These are phyloP conservation scores for Polydesmus complanatus DNA, from an alignment of 2,888 invertebrate species.

Conservation along the genomic window DNA sequence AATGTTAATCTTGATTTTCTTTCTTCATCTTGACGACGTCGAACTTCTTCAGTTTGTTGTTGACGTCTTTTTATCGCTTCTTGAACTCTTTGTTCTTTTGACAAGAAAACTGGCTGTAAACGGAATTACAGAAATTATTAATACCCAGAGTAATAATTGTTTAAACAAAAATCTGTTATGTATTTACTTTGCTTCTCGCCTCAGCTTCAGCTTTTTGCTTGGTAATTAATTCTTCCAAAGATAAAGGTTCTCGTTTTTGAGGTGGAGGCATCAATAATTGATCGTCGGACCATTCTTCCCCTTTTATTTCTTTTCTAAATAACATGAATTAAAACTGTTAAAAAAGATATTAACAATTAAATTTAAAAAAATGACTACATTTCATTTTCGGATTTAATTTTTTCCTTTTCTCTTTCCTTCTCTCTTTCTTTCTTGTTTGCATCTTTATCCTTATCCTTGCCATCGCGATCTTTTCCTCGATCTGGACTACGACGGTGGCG, in stretches of 20 bases:
- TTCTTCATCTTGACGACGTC: slow-evolving; percentile 55
- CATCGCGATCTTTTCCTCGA: slow-evolving; percentile 5
- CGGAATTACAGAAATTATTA: no score
- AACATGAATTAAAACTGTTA: background rate
- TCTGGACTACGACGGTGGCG: slow-evolving; percentile 11
- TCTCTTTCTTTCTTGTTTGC: slow-evolving; percentile 6
- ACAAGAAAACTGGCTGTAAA: slow-evolving; percentile 73
- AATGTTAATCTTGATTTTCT: slow-evolving; percentile 45
- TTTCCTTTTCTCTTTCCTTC: slow-evolving; percentile 6
- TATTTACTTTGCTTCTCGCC: slow-evolving; percentile 63
- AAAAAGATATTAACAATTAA: background rate
- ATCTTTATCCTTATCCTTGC: background rate
- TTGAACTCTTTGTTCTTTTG: slow-evolving; percentile 85
- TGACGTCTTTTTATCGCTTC: slow-evolving; percentile 78
- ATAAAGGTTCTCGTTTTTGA: slow-evolving; percentile 59
- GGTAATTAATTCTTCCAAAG: slow-evolving; percentile 84
- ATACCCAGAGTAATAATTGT: no score
- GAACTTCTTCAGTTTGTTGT: slow-evolving; percentile 67
- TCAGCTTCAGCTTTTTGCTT: slow-evolving; percentile 94
- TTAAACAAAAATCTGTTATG: background rate
- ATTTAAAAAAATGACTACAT: background rate
- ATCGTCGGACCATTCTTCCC: slow-evolving; percentile 27
- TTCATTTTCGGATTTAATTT: slow-evolving; percentile 8
- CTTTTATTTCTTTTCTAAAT: slow-evolving; percentile 19
- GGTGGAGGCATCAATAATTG: slow-evolving; percentile 39